These are phyloP conservation scores for Aurelia coerulea DNA, from an alignment of 30 jellyfish, hydroid and myxozoan species.

Conservation along the genomic window DNA sequence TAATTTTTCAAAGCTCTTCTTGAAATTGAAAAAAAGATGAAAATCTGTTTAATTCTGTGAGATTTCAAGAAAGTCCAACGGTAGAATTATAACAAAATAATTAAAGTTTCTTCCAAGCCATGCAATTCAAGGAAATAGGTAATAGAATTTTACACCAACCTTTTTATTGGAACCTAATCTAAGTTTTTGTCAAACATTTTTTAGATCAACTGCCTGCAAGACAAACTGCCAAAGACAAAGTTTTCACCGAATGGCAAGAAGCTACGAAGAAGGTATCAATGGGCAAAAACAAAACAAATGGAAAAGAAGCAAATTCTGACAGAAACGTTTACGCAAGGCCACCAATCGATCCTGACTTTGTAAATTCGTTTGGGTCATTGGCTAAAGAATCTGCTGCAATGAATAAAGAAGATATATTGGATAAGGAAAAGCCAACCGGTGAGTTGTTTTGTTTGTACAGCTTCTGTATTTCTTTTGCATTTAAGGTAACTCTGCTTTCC, in stretches of 20 bases:
- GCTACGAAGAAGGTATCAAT: slow-evolving; percentile 7
- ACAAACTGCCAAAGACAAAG: slow-evolving; percentile 1
- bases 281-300: not conserved
- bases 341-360: not conserved
- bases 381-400: not conserved
- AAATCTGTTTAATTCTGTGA: no score
- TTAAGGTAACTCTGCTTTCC: no score
- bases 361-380: not conserved
- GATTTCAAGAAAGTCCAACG: no score
- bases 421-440: not conserved
- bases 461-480: no score
- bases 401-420: not conserved
- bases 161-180: no score
- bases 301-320: not conserved
- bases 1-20: no score
- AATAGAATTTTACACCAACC: no score
- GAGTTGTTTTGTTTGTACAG: not conserved
- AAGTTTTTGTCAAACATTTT: no score
- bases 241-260: slow-evolving; percentile 17
- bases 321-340: not conserved
- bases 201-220: not conserved
- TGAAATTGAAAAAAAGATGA: no score
- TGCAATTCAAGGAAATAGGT: no score
- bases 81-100: no score
- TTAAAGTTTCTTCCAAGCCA: no score